Evolutionary conservation across 2,113 vertebrate genomes (phyloP), one percentile per base, ranked within the genome.

Genomic region (Labeo rohita): DNA sequence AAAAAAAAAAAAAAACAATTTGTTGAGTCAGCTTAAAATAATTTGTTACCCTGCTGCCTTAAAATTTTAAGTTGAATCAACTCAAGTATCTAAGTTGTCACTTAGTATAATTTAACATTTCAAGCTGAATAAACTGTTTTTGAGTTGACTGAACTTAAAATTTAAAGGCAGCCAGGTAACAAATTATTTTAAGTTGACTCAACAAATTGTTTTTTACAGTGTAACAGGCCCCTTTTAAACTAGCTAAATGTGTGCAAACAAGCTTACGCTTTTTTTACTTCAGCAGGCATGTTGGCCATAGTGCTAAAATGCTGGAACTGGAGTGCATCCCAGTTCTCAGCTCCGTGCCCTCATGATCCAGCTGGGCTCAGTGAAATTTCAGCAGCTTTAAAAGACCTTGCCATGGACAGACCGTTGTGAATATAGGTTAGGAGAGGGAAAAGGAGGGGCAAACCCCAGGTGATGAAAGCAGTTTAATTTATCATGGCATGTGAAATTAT

Each of bases 381-480:
- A 88, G 87, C 75, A 80, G 65, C 86, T 68, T 84, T 80, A 70
- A 39, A 86, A 80, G 54, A 61, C 54, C 34, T 61, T 80, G 77
- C 36, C 16, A 39, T 61, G 34, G 28, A 79, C 54, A 56, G 52
- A 21, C 9, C 12, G 80, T 75, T 43, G 56, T 80, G 89, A 86
- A 92, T 92, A 90, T 89, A 88, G 87, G 86, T 92, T 91, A 92
- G 86, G 78, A 86, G 50, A 85, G 72, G 59, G 86, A 89, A 88
- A 84, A 86, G 92, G 84, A 87, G 89, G 83, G 77, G 90, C 74
- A 49, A 50, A 87, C 90, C 92, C 89, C 13, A 81, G 89, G 86
- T 87, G 91, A 89, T 78, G 7, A 54, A 56, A 52, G 34, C 77
- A 12, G 34, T 21, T 61, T 80, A 59, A 80, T 80, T 80, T 80